Base-by-base conservation (phyloP, 2,797 vertebrate species). In the Pseudochirops cupreus region DNA sequence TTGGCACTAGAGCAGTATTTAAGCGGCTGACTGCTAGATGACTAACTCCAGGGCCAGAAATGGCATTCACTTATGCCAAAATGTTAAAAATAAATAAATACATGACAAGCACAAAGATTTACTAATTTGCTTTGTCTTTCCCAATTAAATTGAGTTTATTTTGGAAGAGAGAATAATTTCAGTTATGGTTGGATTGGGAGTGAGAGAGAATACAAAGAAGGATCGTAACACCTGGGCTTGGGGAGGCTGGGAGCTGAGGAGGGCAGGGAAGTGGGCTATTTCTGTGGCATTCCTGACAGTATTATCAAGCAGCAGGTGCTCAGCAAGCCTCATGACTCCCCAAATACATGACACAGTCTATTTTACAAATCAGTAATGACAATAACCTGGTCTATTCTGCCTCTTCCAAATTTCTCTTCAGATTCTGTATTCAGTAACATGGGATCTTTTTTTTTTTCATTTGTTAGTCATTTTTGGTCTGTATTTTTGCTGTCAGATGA, bases 81-180 rank as follows among this genome's bases (percentile, higher is more conserved):
- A 93, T 95, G 46, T 95, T 95, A 57, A 95, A 96, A 97, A 95
- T 94, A 95, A 96, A 92, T 67, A 93, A 95, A 89, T 82, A 92
- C 24, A 95, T 90, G 31, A 57, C 10, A 91, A 74, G 6, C 28
- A 92, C 94, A 95, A 95, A 96, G 53, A 96, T 94, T 91, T 56
- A 52, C 58, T 26, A 12, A 24, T 16, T 92, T 93, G 46, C 55
- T 57, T 89, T 95, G 54, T 82, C 62, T 94, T 94, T 93, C 28
- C 28, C 91, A 94, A 94, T 92, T 95, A 92, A 95, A 9, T 94
- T 90, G 53, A 91, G 87, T 53, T 96, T 95, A 82, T 95, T 96
- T 93, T 93, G 62, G 53, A 95, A 93, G 21, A 95, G 46, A 94
- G 46, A 94, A 87, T 94, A 94, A 93, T 93, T 94, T 97, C 57